Evolutionary conservation across 2,113 vertebrate species (phyloP), one percentile per base, ranked within the genome.

Genomic region (Anser cygnoides): DNA sequence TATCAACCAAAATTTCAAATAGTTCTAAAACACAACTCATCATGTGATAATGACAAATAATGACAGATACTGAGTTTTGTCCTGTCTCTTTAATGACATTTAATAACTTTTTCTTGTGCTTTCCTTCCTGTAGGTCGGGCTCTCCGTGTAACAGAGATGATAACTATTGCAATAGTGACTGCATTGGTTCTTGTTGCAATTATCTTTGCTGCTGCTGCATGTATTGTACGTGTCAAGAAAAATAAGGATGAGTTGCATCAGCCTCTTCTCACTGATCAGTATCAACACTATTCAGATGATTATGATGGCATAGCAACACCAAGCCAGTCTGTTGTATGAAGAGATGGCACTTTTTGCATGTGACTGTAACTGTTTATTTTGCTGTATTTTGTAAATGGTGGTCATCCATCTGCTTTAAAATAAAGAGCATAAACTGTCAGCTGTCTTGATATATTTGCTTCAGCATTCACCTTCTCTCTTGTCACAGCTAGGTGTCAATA

Each of bases 251-350:
- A 99, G 29, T 96, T 98, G 70, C 98, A 98, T 55, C 99, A 99
- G 96, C 99, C 99, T 46, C 98, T 99, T 90, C 98, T 99, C 35
- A 97, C 97, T 37, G 98, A 99, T 28, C 98, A 99, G 71, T 99
- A 99, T 96, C 99, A 98, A 97, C 98, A 98, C 37, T 99, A 99
- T n/a, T 98, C 98, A 33, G 98, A 99, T 41, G 98, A 99, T 37
- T 98, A 98, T 8, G 98, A 98, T 74, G 98, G 97, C n/a, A 89
- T 98, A 70, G 91, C 97, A 16, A 97, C 97, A 79, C 98, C 98
- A 41, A 98, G 97, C 91, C 99, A 99, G 62, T 99, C 99, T 58
- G 97, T 98, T 54, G 98, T 99, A 87, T 99, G 96, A 98, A 52
- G 22, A 81, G 33, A 58, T 26, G 31, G 28, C 46, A 67, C 23